Percentiles rank a stretch among this genome's conserved stretches.
Conservation (phyloP, 2,888 invertebrate genomes). For the Amorpha juglandis region DNA sequence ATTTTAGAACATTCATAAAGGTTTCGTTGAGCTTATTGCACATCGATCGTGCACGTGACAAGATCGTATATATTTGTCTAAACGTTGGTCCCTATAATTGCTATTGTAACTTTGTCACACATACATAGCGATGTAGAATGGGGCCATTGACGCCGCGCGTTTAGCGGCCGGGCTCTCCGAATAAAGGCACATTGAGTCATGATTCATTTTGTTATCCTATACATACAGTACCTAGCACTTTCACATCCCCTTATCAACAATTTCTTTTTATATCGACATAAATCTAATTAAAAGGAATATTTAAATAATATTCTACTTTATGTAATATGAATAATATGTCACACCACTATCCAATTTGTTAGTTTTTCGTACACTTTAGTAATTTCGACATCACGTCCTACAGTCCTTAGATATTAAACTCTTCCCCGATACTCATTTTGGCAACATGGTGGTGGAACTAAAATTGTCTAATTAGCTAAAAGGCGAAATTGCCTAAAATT, state of each 20-base stretch:
- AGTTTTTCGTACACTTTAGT: constrained; percentile 69
- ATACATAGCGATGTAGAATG: constrained; percentile 56
- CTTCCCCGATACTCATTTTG: constrained; percentile 75
- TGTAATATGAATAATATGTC: constrained; percentile 72
- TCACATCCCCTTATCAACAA: constrained; percentile 60
- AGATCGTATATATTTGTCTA: constrained; percentile 81
- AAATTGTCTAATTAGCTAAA: constrained; percentile 78
- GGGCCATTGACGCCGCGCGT: constrained; percentile 72
- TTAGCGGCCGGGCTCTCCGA: constrained; percentile 73
- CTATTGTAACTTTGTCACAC: constrained; percentile 72
- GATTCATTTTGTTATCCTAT: constrained; percentile 73
- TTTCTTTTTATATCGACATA: constrained; percentile 66
- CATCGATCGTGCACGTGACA: constrained; percentile 61
- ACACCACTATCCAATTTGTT: constrained; percentile 74
- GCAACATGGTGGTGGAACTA: constrained; percentile 83
- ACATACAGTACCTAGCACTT: constrained; percentile 67
- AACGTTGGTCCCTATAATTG: constrained; percentile 83
- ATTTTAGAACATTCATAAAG: constrained; percentile 43
- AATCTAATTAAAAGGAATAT: constrained; percentile 75
- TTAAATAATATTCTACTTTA: constrained; percentile 59
- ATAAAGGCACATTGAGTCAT: constrained; percentile 83
- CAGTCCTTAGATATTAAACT: constrained; percentile 70
- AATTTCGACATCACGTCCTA: constrained; percentile 77
- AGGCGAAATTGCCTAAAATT: constrained; percentile 70
- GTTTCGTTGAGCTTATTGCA: constrained; percentile 67